Conservation (phyloP, 2,113 vertebrate species). For the Hypocryptadius cinnamomeus region DNA sequence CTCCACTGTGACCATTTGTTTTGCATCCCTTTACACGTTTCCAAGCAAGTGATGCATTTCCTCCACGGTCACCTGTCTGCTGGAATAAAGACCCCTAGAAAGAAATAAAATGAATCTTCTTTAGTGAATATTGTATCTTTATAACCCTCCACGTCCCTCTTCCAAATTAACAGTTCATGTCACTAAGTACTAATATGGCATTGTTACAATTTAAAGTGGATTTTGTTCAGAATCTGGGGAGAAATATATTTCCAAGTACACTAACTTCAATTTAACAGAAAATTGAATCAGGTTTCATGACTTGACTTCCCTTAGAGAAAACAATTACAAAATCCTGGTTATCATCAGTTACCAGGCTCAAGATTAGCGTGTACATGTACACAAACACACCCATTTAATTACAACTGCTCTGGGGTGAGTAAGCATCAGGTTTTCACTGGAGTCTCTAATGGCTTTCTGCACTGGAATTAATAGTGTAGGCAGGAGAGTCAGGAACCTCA, state of each 20-base stretch:
- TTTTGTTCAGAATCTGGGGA: neutral
- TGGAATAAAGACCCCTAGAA: slow-evolving; percentile 76
- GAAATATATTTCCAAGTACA: neutral
- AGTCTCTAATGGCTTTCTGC: neutral
- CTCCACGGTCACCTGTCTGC: slow-evolving; percentile 65
- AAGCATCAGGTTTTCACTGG: neutral
- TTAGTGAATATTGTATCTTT: neutral
- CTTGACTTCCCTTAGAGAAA: neutral
- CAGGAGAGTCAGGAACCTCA: neutral
- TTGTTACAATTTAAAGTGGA: neutral
- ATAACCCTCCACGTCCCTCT: neutral
- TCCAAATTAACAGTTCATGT: neutral
- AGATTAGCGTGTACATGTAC: neutral
- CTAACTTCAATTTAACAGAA: neutral
- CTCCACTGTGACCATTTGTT: slow-evolving; percentile 62
- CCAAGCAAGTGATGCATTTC: slow-evolving; percentile 72
- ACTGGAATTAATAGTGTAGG: neutral
- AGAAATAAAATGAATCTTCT: neutral
- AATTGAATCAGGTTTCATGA: neutral
- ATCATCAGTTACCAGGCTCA: neutral
- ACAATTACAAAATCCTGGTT: neutral
- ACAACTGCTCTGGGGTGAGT: neutral
- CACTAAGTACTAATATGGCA: neutral
- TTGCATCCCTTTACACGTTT: slow-evolving; percentile 86
- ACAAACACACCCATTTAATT: neutral